Base-by-base conservation (phyloP, 2,797 vertebrate species). In the Pogonophryne albipinna region DNA sequence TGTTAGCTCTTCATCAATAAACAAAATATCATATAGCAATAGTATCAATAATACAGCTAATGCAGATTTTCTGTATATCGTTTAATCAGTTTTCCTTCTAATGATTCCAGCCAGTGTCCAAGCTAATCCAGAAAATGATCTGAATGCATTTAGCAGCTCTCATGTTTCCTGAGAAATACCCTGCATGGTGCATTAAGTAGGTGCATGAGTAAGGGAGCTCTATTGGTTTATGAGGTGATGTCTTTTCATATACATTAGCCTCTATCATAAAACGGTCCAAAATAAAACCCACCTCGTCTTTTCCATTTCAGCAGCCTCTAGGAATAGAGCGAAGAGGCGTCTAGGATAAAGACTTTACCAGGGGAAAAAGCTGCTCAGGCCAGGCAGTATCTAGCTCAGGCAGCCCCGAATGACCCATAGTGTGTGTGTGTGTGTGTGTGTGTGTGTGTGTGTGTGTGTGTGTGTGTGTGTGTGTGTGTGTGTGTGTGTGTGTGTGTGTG, bases 311-410 rank as follows among this genome's bases (percentile, higher is more conserved):
- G 68, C 85, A 84, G 90, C 79, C 78, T 83, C 89, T 86, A 68
- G 81, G 87, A 93, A 91, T 87, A 93, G 87, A 87, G 76, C 73
- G 75, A 86, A 55, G 87, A 91, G 90, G 86, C 86, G 80, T 83
- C 72, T 68, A 46, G 89, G 82, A 86, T 89, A 76, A 92, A 91
- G 90, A 91, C 90, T 90, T 92, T 88, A 93, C 82, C 92, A 94
- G 90, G 80, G 91, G 89, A 88, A 90, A 91, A 87, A 73, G 76
- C 69, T 83, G 78, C 81, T 89, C 85, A 83, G 89, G 77, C 81
- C 87, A 91, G 84, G 31, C 83, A 52, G 87, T 89, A 92, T 93
- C 91, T 89, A 90, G 87, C 88, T 84, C 76, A 57, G 67, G 73
- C 88, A 90, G 90, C 89, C 92, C 89, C 23, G 71, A 89, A 90